Percentiles rank a stretch among this genome's conserved stretches.
Conservation (phyloP, 2,113 vertebrate genomes). For the Tachycineta bicolor region DNA sequence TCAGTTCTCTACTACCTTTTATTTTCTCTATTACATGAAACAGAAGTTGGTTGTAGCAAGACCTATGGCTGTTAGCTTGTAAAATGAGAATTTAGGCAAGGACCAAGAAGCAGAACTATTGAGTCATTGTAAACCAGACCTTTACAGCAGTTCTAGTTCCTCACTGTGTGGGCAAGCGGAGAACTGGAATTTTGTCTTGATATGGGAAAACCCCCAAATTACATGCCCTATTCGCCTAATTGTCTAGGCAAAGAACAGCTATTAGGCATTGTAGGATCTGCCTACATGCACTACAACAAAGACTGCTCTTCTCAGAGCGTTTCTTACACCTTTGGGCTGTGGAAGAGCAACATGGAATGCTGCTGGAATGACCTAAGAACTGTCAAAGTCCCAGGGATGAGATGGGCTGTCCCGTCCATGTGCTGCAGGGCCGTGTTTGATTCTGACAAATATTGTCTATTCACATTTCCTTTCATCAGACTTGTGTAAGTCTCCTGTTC, state of each 20-base stretch:
- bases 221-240: neutral
- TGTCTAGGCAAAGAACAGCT: neutral
- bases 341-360: neutral
- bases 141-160: neutral
- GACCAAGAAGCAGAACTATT: neutral
- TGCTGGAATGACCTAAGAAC: neutral
- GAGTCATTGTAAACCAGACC: neutral
- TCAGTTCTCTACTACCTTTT: neutral
- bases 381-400: neutral
- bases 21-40: neutral
- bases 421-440: neutral
- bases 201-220: rapidly evolving
- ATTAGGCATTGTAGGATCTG: neutral
- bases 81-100: neutral
- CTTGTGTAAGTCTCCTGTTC: neutral
- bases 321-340: neutral
- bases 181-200: neutral
- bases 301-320: neutral
- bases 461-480: neutral
- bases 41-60: neutral
- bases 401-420: neutral
- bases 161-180: neutral
- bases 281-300: neutral
- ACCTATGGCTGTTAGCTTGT: neutral
- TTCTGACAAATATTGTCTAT: neutral